Evolutionary conservation across 1,140 invertebrate genomes (phyloP).

Genomic region (Hyposmocoma kahamanoa): DNA sequence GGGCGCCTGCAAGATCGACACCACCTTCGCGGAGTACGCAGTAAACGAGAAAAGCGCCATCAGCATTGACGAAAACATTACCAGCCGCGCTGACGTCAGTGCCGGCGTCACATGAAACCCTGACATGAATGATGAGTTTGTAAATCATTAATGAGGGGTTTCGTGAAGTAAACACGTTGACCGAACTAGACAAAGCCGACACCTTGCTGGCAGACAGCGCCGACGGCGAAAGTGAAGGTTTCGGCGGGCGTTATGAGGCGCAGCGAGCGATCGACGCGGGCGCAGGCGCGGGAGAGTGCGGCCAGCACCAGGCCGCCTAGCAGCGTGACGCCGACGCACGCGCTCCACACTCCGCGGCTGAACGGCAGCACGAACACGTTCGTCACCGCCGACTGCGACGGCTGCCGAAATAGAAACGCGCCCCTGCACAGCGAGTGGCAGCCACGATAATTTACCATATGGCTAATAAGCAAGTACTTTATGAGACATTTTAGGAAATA

Average conservation of each 20-base stretch:
- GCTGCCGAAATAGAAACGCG: conserved; percentile 78
- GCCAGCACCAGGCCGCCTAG: conserved; percentile 36
- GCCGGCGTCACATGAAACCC: conserved; percentile 65
- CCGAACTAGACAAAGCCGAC: too few species aligned
- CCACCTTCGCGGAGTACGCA: conserved; percentile 77
- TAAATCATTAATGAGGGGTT: too few species aligned
- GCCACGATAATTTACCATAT: too few species aligned
- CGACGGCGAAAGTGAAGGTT: conserved; percentile 68
- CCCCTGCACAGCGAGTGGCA: too few species aligned
- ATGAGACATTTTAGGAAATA: too few species aligned
- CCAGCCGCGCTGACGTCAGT: conserved; percentile 65
- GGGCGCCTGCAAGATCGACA: conserved; percentile 75
- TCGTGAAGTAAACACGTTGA: too few species aligned
- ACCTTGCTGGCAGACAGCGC: conserved; percentile 79
- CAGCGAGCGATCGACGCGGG: conserved; percentile 27
- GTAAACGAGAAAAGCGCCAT: conserved; percentile 74
- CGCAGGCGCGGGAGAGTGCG: conserved; percentile 18
- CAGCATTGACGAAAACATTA: conserved; percentile 73
- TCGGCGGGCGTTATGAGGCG: conserved; percentile 51
- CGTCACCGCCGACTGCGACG: conserved; percentile 77
- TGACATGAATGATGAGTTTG: too few species aligned
- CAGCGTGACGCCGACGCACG: conserved; percentile 41
- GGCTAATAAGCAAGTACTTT: too few species aligned
- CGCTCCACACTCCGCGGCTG: conserved; percentile 76
- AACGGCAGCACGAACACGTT: conserved; percentile 81